Base-by-base conservation (phyloP, 2,888 invertebrate species). In the Pachymerium ferrugineum region DNA sequence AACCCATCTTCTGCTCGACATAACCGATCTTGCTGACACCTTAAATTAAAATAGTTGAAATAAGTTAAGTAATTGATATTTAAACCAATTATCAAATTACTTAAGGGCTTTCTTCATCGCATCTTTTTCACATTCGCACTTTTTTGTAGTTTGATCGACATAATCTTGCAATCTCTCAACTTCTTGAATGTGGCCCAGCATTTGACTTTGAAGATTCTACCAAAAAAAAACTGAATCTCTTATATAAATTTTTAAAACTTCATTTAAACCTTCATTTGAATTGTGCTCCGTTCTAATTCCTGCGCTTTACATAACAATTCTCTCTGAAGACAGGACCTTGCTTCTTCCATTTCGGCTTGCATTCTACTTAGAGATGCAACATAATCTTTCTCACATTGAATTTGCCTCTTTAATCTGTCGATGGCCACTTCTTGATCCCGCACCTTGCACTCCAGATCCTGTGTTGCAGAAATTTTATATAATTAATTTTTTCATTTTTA, bases 121-220 rank as follows among this genome's bases (percentile, higher is more conserved):
- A 25, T 72, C 72, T n/a, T 72, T 72, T 47, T 72, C 72, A 47
- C 72, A 72, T 38, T 72, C 72, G 38, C 25, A 25, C 42, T 30
- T 72, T 25, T 25, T 72, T 1, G 42, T 47, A 4, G 72, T 42
- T 30, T 72, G 72, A 22, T 72, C 72, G 22, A 72, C 47, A 28
- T 42, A 47, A 19, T 22, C 28, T 30, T 72, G 72, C 3, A 72
- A 16, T 5, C 30, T 16, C 42, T 72, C 72, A 4, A 72, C 47
- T 47, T 72, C 72, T 42, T 22, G 28, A 3, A 72, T 25, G n/a
- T 72, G 72, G 14, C 25, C 38, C 14, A 25, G 14, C 72, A 72
- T 72, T 47, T 72, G 72, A 42, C 72, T 29, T 72, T 47, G 72
- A 1, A 72, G 28, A 30, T 72, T 72, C 72, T 72, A 16, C 16